phyloP scores from a whole-genome alignment of 2,888 invertebrate species.

The Anagyrus pseudococci region DNA sequence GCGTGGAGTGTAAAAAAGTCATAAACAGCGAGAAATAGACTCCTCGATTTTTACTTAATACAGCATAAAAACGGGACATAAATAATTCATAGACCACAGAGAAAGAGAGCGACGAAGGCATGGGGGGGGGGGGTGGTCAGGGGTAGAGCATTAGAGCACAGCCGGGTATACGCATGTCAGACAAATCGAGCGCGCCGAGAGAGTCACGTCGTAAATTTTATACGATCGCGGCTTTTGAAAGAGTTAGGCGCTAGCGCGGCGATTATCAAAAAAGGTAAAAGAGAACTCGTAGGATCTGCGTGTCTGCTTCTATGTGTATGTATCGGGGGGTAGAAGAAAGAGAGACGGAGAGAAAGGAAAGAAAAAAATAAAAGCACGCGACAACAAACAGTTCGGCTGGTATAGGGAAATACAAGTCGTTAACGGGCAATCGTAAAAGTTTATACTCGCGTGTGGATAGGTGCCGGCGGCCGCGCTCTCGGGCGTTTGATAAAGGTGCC shows the following conservation, averaged over 20 bases:
- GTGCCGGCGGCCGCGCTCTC: too few relatives aligned
- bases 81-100: slow-evolving; percentile 34
- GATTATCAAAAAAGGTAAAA: slow-evolving; percentile 26
- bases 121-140: too few relatives aligned
- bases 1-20: too few relatives aligned
- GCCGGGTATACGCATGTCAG: slow-evolving; percentile 20
- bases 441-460: slow-evolving; percentile 25
- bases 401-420: too few relatives aligned
- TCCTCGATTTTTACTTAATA: slow-evolving; percentile 9
- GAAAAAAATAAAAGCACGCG: too few relatives aligned
- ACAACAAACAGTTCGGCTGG: too few relatives aligned
- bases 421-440: slow-evolving; percentile 27
- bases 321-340: too few relatives aligned
- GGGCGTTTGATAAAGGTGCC: slow-evolving; percentile 32
- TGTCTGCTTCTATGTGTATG: too few relatives aligned
- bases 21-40: slow-evolving; percentile 3
- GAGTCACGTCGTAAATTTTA: slow-evolving; percentile 35
- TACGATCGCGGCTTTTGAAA: slow-evolving; percentile 9
- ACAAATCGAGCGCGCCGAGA: slow-evolving; percentile 25
- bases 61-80: slow-evolving; percentile 21
- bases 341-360: too few relatives aligned
- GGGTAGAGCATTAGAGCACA: slow-evolving; percentile 22
- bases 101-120: too few relatives aligned
- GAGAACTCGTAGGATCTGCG: too few relatives aligned
- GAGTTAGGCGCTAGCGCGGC: slow-evolving; percentile 28